phyloP scores from a whole-genome alignment of 2,888 invertebrate species.

The Coelopa pilipes region DNA sequence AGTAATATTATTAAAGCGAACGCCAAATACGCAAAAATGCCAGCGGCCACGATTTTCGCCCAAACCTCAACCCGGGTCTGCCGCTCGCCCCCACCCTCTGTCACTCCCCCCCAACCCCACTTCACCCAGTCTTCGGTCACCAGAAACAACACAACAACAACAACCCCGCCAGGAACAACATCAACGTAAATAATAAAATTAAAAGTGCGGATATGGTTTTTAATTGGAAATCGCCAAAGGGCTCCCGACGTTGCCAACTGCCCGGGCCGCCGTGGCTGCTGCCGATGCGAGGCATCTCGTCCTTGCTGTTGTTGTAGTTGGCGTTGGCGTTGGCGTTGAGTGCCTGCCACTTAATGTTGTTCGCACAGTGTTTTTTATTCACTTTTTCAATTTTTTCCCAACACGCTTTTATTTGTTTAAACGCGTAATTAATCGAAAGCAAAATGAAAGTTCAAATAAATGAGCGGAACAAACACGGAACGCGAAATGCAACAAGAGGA shows the following conservation, averaged over 20 bases:
- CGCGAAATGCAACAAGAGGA: neutral
- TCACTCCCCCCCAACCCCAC: too few relatives aligned
- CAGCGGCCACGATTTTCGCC: too few relatives aligned
- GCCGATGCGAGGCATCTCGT: too few relatives aligned
- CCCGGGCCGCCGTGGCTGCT: too few relatives aligned
- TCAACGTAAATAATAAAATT: slow-evolving; percentile 25
- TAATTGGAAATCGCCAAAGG: slow-evolving; percentile 25
- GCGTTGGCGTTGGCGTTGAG: neutral
- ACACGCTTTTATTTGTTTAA: neutral
- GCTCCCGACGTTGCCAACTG: neutral
- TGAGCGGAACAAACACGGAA: neutral
- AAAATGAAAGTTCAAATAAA: neutral
- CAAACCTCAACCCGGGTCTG: too few relatives aligned
- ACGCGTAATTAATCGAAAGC: slow-evolving; percentile 16
- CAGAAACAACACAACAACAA: slow-evolving; percentile 18
- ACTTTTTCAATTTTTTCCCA: neutral
- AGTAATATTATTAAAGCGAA: too few relatives aligned
- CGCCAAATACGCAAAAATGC: too few relatives aligned
- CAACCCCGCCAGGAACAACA: neutral
- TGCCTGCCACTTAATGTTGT: slow-evolving; percentile 8
- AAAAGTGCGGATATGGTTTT: slow-evolving; percentile 26
- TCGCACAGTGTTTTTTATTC: neutral
- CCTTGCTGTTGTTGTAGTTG: too few relatives aligned
- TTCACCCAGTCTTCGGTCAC: too few relatives aligned
- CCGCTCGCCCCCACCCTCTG: too few relatives aligned